Conservation (phyloP, 2,797 vertebrate species). For the Todus mexicanus region DNA sequence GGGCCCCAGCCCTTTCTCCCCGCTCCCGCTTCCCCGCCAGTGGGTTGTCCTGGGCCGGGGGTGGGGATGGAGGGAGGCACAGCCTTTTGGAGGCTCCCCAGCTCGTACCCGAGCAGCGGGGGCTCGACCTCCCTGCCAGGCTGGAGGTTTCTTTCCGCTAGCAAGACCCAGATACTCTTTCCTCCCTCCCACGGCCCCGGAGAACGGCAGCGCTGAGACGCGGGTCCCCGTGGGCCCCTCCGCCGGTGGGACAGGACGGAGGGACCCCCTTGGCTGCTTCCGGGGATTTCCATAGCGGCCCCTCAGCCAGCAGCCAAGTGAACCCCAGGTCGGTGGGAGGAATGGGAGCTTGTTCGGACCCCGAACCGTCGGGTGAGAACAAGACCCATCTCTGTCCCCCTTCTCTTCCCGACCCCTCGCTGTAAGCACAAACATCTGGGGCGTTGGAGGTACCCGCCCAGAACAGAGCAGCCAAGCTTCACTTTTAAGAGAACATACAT, state of each 20-base stretch:
- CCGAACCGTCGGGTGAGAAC: not conserved
- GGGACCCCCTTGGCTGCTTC: not conserved
- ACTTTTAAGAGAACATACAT: rapidly evolving
- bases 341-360: not conserved
- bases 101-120: not conserved
- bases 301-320: not conserved
- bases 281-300: not conserved
- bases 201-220: not conserved
- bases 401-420: not conserved
- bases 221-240: not conserved
- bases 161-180: not conserved
- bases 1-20: not conserved
- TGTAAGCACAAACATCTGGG: not conserved
- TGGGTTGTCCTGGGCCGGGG: not conserved
- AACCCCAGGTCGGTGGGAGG: not conserved
- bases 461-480: not conserved
- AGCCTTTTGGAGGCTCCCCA: not conserved
- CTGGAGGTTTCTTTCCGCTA: not conserved
- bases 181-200: not conserved
- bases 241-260: rapidly evolving
- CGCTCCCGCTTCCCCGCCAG: not conserved
- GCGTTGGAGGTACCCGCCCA: rapidly evolving
- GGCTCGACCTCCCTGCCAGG: not conserved
- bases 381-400: not conserved
- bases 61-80: not conserved